Evolutionary conservation across 1,140 invertebrate species (phyloP).

Genomic region (Octopus bimaculoides): DNA sequence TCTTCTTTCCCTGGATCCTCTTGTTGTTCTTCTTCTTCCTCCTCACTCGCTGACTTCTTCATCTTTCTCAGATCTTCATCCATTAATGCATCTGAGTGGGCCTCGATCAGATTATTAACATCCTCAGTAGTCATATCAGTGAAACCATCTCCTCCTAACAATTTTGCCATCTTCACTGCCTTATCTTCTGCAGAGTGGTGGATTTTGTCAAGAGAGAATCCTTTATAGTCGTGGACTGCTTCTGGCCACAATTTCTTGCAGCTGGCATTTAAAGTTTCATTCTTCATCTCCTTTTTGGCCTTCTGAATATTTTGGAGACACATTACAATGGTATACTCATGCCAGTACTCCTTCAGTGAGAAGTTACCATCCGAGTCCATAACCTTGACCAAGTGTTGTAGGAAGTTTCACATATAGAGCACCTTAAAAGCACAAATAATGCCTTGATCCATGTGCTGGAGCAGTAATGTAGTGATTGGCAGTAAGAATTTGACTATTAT

Average conservation of each 20-base stretch:
- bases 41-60: not conserved
- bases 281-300: slow-evolving; percentile 4
- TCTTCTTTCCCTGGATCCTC: slow-evolving; percentile 3
- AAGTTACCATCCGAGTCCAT: not conserved
- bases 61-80: not conserved
- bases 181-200: not conserved
- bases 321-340: not conserved
- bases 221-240: not conserved
- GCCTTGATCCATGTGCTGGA: slow-evolving; percentile 3
- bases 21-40: slow-evolving; percentile 7
- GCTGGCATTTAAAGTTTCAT: not conserved
- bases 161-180: slow-evolving; percentile 1
- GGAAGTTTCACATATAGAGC: not conserved
- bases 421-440: slow-evolving; percentile 5
- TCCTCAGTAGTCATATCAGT: not conserved
- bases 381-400: not conserved
- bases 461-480: not conserved
- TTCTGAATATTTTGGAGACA: slow-evolving; percentile 5
- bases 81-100: not conserved
- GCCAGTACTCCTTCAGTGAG: not conserved
- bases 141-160: slow-evolving; percentile 1
- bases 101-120: not conserved
- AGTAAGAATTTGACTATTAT: not conserved
- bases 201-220: slow-evolving; percentile 2
- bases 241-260: not conserved